phyloP scores from a whole-genome alignment of 2,797 vertebrate genomes.

The Danio kyathit region DNA sequence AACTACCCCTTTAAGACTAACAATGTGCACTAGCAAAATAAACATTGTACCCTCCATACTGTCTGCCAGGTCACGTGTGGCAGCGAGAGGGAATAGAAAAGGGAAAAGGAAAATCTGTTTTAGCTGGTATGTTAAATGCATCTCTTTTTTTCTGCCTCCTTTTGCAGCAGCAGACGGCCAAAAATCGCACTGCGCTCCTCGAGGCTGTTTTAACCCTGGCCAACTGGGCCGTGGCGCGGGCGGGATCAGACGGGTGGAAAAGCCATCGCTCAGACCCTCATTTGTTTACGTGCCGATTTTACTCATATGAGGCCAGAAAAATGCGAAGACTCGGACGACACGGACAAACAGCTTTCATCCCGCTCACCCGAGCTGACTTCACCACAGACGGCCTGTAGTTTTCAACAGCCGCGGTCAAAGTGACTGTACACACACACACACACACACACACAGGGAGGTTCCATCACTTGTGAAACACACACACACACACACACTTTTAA shows the following conservation, averaged over 20 bases:
- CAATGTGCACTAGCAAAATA: too few relatives aligned
- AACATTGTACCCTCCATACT: neutral
- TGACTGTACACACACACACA: conserved; percentile 57
- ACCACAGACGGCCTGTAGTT: conserved; percentile 44
- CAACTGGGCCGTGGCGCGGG: conserved; percentile 61
- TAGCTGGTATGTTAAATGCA: conserved; percentile 49
- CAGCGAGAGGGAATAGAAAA: conserved; percentile 20
- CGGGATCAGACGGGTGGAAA: conserved; percentile 46
- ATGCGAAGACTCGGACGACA: conserved; percentile 24
- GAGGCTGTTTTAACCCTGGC: conserved; percentile 58
- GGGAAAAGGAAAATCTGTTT: conserved; percentile 16
- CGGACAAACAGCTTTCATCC: conserved; percentile 47
- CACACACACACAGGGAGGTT: conserved; percentile 25
- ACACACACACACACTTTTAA: too few relatives aligned
- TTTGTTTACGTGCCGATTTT: conserved; percentile 63
- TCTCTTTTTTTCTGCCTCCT: conserved; percentile 52
- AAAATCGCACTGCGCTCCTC: conserved; percentile 56
- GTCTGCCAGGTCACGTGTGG: conserved; percentile 18
- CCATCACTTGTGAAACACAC: conserved; percentile 48
- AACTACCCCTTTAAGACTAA: too few relatives aligned
- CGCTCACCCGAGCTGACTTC: conserved; percentile 52
- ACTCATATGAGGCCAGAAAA: conserved; percentile 57
- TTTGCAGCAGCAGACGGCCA: conserved; percentile 56
- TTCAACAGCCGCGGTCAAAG: conserved; percentile 34
- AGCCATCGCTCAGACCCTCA: conserved; percentile 53